These are phyloP conservation scores for Lasioglossum figueresi DNA, from an alignment of 2,888 invertebrate species.

Conservation along the genomic window DNA sequence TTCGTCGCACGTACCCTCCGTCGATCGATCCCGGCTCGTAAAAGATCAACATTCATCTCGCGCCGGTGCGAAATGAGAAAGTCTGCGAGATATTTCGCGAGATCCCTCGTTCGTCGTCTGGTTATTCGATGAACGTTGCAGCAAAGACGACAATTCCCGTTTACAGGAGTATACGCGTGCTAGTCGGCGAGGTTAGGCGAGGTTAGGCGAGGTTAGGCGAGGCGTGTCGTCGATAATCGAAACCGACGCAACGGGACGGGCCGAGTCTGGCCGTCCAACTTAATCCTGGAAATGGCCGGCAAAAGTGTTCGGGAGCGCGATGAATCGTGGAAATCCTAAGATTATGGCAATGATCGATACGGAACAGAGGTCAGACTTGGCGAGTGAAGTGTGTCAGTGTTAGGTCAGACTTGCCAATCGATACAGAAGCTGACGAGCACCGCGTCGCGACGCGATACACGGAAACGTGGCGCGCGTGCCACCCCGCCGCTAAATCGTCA, in stretches of 20 bases:
- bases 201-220: not conserved
- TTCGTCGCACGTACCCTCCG: not conserved
- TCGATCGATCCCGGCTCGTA: not conserved
- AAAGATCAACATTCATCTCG: conserved; percentile 6
- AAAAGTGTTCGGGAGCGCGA: conserved; percentile 33
- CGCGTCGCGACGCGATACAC: conserved; percentile 59
- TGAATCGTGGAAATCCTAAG: conserved; percentile 66
- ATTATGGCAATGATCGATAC: conserved; percentile 69
- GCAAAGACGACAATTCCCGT: not conserved
- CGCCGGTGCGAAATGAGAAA: conserved; percentile 4
- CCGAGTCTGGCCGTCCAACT: not conserved
- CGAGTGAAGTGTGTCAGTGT: conserved; percentile 82
- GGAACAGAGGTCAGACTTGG: conserved; percentile 76
- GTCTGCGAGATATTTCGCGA: not conserved
- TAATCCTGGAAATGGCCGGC: conserved; percentile 32
- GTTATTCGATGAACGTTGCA: conserved; percentile 13
- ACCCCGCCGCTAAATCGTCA: not conserved
- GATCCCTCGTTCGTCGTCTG: not conserved
- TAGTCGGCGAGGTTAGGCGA: not conserved
- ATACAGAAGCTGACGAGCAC: conserved; percentile 73
- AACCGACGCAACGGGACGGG: not conserved
- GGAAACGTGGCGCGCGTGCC: conserved; percentile 9
- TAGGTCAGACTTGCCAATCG: conserved; percentile 82
- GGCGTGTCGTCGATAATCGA: conserved; percentile 25
- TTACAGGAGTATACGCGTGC: not conserved